A percentile compares a stretch with the other conserved stretches of the same genome.
Evolutionary conservation across 2,797 vertebrate species (phyloP).

Genomic region (Naso thynnoides): DNA sequence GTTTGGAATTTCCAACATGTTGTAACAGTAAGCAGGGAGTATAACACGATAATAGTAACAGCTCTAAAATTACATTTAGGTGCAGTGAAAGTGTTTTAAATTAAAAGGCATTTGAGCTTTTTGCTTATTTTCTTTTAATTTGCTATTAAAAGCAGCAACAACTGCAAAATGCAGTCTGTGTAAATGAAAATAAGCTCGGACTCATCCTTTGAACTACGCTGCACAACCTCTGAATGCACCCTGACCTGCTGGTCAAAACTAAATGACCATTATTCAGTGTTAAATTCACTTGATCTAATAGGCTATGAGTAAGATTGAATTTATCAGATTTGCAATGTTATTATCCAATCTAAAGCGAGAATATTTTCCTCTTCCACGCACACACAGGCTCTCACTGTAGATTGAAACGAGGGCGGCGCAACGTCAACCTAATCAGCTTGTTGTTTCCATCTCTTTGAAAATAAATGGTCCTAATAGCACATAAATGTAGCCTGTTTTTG

Average conservation of each 20-base stretch:
- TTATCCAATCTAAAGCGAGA: slow-evolving; percentile 78
- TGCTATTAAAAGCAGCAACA: slow-evolving; percentile 20
- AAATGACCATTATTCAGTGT: slow-evolving; percentile 82
- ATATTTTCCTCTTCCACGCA: slow-evolving; percentile 61
- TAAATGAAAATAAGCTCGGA: slow-evolving; percentile 33
- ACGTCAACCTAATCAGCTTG: slow-evolving; percentile 75
- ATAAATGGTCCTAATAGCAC: slow-evolving; percentile 83
- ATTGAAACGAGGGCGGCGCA: slow-evolving; percentile 64
- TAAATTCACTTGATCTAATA: slow-evolving; percentile 85
- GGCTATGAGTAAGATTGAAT: slow-evolving; percentile 75
- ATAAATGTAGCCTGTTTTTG: slow-evolving; percentile 81
- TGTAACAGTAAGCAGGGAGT: slow-evolving; percentile 22
- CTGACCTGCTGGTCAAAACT: slow-evolving; percentile 65
- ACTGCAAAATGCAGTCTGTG: slow-evolving; percentile 8
- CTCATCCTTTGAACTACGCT: slow-evolving; percentile 44
- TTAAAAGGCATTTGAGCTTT: background rate
- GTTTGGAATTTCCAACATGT: slow-evolving; percentile 49
- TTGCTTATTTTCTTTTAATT: background rate
- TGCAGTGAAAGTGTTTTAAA: slow-evolving; percentile 10
- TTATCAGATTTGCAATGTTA: slow-evolving; percentile 78
- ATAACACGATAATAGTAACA: slow-evolving; percentile 10
- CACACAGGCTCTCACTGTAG: slow-evolving; percentile 66
- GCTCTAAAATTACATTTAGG: slow-evolving; percentile 6
- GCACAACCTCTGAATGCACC: slow-evolving; percentile 73
- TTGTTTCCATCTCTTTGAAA: slow-evolving; percentile 82